Conservation (phyloP, 1,140 invertebrate species). For the Odontomachus brunneus region DNA sequence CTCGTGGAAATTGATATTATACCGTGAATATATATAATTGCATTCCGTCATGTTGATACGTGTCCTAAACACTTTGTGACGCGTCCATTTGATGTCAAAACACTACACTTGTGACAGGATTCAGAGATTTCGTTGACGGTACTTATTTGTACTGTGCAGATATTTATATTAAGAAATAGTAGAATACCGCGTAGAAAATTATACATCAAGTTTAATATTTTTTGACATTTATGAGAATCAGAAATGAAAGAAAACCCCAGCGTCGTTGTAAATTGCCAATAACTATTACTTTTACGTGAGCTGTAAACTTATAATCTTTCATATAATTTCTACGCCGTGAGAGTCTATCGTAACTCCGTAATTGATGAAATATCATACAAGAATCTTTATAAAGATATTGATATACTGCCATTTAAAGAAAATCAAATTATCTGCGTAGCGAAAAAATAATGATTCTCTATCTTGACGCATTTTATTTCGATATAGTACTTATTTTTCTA, state of each 20-base stretch:
- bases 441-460: neutral
- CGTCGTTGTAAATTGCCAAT: neutral
- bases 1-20: no score
- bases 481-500: neutral
- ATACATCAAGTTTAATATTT: neutral
- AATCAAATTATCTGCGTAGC: neutral
- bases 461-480: neutral
- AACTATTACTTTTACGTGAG: neutral
- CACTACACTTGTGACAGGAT: no score
- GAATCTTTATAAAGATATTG: neutral
- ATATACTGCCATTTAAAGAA: slow-evolving; percentile 11
- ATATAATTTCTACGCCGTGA: neutral
- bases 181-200: slow-evolving; percentile 1
- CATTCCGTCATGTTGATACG: no score
- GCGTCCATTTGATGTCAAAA: no score
- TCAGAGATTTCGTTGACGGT: no score
- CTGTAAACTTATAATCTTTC: neutral
- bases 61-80: no score
- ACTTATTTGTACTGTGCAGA: neutral
- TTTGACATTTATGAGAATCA: neutral
- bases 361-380: neutral
- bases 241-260: neutral
- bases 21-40: no score
- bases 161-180: neutral
- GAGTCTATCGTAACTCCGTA: neutral